phyloP scores from a whole-genome alignment of 2,888 invertebrate species.

The Dynastes grantii region DNA sequence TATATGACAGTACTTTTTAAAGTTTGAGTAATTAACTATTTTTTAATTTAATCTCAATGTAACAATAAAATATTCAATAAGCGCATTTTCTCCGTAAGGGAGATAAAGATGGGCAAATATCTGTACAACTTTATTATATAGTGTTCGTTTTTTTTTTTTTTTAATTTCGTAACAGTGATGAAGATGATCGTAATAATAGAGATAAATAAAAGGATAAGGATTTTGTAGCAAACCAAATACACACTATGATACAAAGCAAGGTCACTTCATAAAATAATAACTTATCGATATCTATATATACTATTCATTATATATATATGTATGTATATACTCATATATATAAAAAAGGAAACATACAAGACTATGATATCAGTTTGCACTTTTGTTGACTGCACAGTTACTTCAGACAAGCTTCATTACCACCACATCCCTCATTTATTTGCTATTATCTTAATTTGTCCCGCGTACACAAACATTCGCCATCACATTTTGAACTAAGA shows the following conservation, averaged over 20 bases:
- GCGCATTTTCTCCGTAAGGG: conserved; percentile 58
- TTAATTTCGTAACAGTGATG: conserved; percentile 38
- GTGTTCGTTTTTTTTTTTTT: conserved; percentile 37
- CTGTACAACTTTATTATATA: conserved; percentile 60
- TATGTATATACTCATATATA: conserved; percentile 63
- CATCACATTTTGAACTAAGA: conserved; percentile 40
- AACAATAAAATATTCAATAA: conserved; percentile 57
- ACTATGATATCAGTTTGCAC: conserved; percentile 63
- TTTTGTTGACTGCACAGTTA: conserved; percentile 62
- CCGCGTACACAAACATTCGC: conserved; percentile 41
- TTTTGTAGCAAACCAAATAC: conserved; percentile 59
- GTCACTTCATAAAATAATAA: conserved; percentile 76
- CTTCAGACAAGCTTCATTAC: conserved; percentile 54
- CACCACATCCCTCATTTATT: conserved; percentile 38
- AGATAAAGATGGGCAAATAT: conserved; percentile 58
- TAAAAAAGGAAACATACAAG: conserved; percentile 67
- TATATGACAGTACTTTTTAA: conserved; percentile 48
- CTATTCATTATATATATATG: conserved; percentile 61
- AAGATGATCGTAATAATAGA: conserved; percentile 49
- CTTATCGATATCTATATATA: conserved; percentile 72
- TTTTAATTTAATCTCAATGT: conserved; percentile 47
- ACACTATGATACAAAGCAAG: conserved; percentile 76
- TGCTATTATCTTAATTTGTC: conserved; percentile 23
- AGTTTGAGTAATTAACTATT: conserved; percentile 44
- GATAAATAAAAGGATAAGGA: conserved; percentile 34